Conservation (phyloP, 2,888 invertebrate genomes). For the Acronicta psi region DNA sequence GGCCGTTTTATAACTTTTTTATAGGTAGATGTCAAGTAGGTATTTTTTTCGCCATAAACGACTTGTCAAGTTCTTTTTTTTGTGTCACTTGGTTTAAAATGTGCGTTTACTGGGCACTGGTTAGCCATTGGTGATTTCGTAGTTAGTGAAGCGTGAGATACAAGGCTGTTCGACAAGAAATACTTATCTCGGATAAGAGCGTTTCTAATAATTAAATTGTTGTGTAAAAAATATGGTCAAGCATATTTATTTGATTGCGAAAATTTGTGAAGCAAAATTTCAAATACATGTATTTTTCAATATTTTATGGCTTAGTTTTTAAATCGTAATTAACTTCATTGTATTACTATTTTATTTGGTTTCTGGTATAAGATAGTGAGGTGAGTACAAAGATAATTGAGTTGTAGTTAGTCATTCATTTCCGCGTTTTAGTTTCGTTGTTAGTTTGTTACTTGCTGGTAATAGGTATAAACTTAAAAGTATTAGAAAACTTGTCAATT, state of each 20-base stretch:
- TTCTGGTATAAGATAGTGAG: not conserved
- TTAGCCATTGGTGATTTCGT: constrained; percentile 70
- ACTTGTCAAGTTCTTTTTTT: constrained; percentile 36
- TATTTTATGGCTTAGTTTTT: not conserved
- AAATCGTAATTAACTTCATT: not conserved
- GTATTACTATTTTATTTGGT: not conserved
- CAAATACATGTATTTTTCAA: too few relatives aligned
- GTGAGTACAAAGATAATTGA: not conserved
- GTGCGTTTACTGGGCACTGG: constrained; percentile 50
- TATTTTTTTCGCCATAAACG: constrained; percentile 20
- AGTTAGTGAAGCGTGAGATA: constrained; percentile 77
- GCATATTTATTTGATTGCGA: constrained; percentile 22
- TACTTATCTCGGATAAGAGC: constrained; percentile 62
- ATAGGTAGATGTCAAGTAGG: not conserved
- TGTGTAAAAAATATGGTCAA: constrained; percentile 60
- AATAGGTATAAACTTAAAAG: too few relatives aligned
- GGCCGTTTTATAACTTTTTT: constrained; percentile 18
- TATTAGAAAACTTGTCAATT: too few relatives aligned
- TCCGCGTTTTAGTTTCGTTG: not conserved
- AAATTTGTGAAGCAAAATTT: not conserved
- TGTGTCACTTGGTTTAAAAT: constrained; percentile 27
- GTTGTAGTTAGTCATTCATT: not conserved
- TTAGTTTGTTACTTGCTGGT: not conserved
- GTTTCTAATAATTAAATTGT: constrained; percentile 65
- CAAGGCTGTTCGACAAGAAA: constrained; percentile 77